Percentiles rank a stretch among this genome's conserved stretches.
Conservation (phyloP, 2,797 vertebrate species). For the Malurus splendens region DNA sequence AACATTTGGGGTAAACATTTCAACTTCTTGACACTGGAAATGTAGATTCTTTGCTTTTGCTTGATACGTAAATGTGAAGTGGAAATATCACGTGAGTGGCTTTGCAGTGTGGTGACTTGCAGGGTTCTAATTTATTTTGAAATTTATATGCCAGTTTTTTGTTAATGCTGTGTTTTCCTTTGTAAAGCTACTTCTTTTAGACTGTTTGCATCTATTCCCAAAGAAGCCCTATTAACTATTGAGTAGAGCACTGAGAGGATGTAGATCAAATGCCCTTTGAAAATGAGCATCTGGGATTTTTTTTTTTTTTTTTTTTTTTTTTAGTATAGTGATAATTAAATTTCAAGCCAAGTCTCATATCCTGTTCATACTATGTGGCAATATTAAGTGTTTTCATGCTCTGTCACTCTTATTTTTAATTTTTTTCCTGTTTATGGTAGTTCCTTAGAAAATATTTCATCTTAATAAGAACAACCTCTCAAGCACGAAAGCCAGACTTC, state of each 20-base stretch:
- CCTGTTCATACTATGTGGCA: neutral
- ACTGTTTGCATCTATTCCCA: neutral
- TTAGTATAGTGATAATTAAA: neutral
- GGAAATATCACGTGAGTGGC: neutral
- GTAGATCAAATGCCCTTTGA: neutral
- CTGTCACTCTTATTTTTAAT: neutral
- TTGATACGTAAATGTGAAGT: neutral
- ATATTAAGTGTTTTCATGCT: neutral
- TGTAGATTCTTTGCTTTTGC: neutral
- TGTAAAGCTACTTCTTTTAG: neutral
- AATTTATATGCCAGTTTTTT: neutral
- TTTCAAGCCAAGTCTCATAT: neutral
- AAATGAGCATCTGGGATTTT: neutral
- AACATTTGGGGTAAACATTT: neutral
- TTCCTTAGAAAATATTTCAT: slow-evolving; percentile 48
- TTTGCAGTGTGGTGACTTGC: neutral
- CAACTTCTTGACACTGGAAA: neutral
- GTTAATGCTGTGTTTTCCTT: neutral
- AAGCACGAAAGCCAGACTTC: slow-evolving; percentile 50
- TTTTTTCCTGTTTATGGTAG: slow-evolving; percentile 26
- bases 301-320: neutral
- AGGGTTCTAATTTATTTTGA: neutral
- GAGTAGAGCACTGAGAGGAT: neutral
- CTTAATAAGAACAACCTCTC: slow-evolving; percentile 61
- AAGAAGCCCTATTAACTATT: neutral